Evolutionary conservation across 2,797 vertebrate species (phyloP).

Genomic region (Cacajao melanocephalus): DNA sequence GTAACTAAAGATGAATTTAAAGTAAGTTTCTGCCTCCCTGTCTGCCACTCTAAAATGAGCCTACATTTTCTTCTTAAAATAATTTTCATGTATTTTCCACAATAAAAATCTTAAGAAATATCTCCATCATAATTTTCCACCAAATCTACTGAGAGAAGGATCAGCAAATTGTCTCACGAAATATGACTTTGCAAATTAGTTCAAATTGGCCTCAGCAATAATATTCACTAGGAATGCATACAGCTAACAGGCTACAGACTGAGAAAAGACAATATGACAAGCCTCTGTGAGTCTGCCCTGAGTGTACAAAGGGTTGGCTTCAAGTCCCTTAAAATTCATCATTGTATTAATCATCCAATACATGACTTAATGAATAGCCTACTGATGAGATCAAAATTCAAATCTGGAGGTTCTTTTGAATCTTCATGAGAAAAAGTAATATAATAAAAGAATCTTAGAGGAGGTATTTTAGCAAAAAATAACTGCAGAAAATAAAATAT

Average conservation of each 20-base stretch:
- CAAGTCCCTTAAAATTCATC: slow-evolving; percentile 12
- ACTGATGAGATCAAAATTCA: slow-evolving; percentile 24
- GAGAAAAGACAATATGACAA: not conserved
- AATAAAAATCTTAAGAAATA: slow-evolving; percentile 47
- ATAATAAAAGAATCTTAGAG: not conserved
- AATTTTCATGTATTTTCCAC: slow-evolving; percentile 37
- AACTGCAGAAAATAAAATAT: slow-evolving; percentile 33
- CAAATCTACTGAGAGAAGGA: not conserved
- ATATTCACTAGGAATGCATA: slow-evolving; percentile 17
- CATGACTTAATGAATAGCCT: slow-evolving; percentile 1
- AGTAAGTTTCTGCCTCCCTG: slow-evolving; percentile 5
- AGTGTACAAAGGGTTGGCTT: slow-evolving; percentile 3
- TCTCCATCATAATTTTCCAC: slow-evolving; percentile 31
- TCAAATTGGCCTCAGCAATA: slow-evolving; percentile 8
- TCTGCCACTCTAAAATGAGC: slow-evolving; percentile 31
- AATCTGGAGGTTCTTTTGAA: not conserved
- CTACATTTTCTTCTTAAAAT: slow-evolving; percentile 48
- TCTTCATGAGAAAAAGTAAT: slow-evolving; percentile 8
- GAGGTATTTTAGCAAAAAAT: not conserved
- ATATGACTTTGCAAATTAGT: not conserved
- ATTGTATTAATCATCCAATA: slow-evolving; percentile 33
- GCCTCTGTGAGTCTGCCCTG: not conserved
- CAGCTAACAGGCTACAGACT: not conserved
- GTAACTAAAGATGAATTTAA: slow-evolving; percentile 47
- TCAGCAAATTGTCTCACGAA: slow-evolving; percentile 45